phyloP scores from a whole-genome alignment of 2,888 invertebrate genomes.

The Tinea pellionella region DNA sequence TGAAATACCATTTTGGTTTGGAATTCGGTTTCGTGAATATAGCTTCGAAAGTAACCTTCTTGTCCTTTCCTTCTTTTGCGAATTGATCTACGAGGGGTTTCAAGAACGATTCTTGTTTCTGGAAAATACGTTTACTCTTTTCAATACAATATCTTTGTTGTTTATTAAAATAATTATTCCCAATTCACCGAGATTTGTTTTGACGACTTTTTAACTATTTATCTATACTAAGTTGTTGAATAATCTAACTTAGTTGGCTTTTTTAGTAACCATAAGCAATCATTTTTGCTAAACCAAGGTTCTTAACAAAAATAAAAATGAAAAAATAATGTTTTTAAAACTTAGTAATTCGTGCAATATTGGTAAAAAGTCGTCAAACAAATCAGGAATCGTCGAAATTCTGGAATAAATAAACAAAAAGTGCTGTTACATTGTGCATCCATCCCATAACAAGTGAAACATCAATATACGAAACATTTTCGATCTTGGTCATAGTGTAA shows the following conservation, averaged over 20 bases:
- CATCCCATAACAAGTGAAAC: conserved; percentile 31
- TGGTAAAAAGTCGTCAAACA: background rate
- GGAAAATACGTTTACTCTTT: conserved; percentile 29
- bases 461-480: conserved; percentile 30
- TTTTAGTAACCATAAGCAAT: no score
- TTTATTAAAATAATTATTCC: no score
- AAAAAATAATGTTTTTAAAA: no score
- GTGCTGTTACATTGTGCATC: conserved; percentile 29
- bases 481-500: conserved; percentile 30
- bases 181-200: no score
- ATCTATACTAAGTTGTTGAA: no score
- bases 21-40: conserved; percentile 97
- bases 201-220: background rate
- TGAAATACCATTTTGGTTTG: conserved; percentile 92
- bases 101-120: conserved; percentile 96
- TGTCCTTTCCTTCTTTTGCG: conserved; percentile 96
- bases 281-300: no score
- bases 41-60: conserved; percentile 92
- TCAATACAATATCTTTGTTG: background rate
- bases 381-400: background rate
- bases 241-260: no score
- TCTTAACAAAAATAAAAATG: no score
- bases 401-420: conserved; percentile 18
- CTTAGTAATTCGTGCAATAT: no score
- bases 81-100: conserved; percentile 94